phyloP scores from a whole-genome alignment of 2,113 vertebrate genomes.

The Gymnocephalus cernua region DNA sequence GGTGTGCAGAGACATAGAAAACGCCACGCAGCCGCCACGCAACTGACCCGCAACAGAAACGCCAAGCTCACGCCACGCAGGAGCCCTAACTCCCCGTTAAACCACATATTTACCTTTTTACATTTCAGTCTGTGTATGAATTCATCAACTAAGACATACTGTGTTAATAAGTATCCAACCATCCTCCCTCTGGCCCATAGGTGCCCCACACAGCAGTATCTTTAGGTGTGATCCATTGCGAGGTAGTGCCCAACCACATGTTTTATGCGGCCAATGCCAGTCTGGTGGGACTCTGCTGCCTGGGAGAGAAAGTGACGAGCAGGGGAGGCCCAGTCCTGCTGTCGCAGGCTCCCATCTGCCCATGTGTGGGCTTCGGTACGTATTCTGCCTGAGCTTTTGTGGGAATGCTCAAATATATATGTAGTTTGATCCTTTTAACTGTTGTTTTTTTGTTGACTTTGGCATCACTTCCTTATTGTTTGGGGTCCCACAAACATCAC shows the following conservation, averaged over 20 bases:
- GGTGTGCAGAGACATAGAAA: too few species aligned
- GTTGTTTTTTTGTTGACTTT: not conserved
- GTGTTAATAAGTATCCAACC: not conserved
- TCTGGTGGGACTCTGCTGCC: constrained; percentile 92
- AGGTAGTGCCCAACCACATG: constrained; percentile 90
- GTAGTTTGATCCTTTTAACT: not conserved
- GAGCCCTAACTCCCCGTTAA: not conserved
- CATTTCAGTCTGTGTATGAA: not conserved
- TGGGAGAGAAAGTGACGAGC: constrained; percentile 86
- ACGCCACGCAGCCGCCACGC: too few species aligned
- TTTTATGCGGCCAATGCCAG: constrained; percentile 90
- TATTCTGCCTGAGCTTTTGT: not conserved
- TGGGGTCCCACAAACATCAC: not conserved
- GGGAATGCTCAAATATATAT: not conserved
- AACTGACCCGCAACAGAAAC: too few species aligned
- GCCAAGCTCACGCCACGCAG: too few species aligned
- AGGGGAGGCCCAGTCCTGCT: constrained; percentile 88
- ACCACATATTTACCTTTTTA: not conserved
- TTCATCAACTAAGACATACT: not conserved
- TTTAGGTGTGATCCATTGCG: constrained; percentile 88
- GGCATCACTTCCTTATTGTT: not conserved
- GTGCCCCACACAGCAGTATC: constrained; percentile 90
- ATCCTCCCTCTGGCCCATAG: constrained; percentile 69
- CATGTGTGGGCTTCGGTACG: constrained; percentile 94
- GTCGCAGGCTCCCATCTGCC: constrained; percentile 90